Percentiles rank a stretch among this genome's conserved stretches.
Evolutionary conservation across 2,113 vertebrate species (phyloP).

Genomic region (Malurus elegans): DNA sequence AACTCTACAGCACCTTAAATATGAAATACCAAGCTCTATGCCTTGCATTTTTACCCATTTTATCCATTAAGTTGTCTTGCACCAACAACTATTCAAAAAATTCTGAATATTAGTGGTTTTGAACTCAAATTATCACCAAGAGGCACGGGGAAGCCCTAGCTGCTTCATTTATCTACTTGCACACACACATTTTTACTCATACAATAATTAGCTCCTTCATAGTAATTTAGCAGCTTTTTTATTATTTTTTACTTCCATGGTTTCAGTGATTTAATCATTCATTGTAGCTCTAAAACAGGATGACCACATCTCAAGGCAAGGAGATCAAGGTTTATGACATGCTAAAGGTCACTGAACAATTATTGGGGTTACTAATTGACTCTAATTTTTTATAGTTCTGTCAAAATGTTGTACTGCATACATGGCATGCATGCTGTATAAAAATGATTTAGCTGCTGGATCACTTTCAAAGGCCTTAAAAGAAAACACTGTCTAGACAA

Average conservation of each 20-base stretch:
- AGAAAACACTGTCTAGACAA: constrained; percentile 38
- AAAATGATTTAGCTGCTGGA: constrained; percentile 49
- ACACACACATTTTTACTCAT: background rate
- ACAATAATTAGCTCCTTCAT: background rate
- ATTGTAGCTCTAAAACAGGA: background rate
- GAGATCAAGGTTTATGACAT: constrained; percentile 12
- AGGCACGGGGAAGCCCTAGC: background rate
- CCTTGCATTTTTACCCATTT: background rate
- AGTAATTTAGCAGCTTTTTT: background rate
- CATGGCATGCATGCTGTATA: background rate
- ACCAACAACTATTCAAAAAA: background rate
- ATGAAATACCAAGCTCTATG: background rate
- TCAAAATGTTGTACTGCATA: constrained; percentile 17
- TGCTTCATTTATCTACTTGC: background rate
- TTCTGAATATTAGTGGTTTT: background rate
- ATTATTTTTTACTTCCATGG: background rate
- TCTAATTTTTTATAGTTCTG: constrained; percentile 63
- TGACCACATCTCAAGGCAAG: background rate
- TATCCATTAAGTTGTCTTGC: background rate
- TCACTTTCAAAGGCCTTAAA: constrained; percentile 46
- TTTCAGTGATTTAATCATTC: background rate
- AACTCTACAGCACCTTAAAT: background rate
- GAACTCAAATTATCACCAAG: background rate
- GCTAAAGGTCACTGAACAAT: constrained; percentile 37
- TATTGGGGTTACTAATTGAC: constrained; percentile 61